Evolutionary conservation across 1,140 invertebrate species (phyloP).

Genomic region (Drosophila arawakana): DNA sequence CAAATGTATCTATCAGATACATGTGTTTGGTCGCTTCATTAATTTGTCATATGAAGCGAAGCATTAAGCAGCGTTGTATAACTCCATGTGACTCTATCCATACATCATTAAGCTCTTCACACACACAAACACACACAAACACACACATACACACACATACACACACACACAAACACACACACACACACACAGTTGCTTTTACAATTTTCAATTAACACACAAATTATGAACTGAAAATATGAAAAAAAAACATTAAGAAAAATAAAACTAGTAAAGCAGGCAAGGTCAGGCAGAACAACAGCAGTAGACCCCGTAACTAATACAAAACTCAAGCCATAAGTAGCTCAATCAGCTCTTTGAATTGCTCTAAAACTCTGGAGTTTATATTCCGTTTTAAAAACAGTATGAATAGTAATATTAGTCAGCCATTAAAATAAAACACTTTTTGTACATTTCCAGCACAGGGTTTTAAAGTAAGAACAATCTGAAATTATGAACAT

Average conservation of each 20-base stretch:
- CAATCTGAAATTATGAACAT: slow-evolving; percentile 46
- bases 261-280: neutral
- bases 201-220: slow-evolving; percentile 72
- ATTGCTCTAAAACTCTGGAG: too few species aligned
- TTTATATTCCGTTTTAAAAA: too few species aligned
- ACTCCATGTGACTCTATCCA: slow-evolving; percentile 30
- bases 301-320: too few species aligned
- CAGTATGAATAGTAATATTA: too few species aligned
- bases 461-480: neutral
- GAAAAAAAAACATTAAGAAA: slow-evolving; percentile 4
- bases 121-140: neutral
- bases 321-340: too few species aligned
- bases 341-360: too few species aligned
- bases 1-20: slow-evolving; percentile 39
- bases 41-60: slow-evolving; percentile 76
- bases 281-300: neutral
- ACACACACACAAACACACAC: slow-evolving; percentile 20
- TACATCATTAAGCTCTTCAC: slow-evolving; percentile 49
- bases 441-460: too few species aligned
- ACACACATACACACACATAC: slow-evolving; percentile 35
- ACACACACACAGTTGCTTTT: slow-evolving; percentile 37
- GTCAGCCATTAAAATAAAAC: too few species aligned
- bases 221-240: slow-evolving; percentile 34
- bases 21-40: slow-evolving; percentile 62
- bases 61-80: slow-evolving; percentile 53